Percentiles rank a stretch among this genome's conserved stretches.
Evolutionary conservation across 2,888 invertebrate genomes (phyloP).

Genomic region (Blastobasis adustella): DNA sequence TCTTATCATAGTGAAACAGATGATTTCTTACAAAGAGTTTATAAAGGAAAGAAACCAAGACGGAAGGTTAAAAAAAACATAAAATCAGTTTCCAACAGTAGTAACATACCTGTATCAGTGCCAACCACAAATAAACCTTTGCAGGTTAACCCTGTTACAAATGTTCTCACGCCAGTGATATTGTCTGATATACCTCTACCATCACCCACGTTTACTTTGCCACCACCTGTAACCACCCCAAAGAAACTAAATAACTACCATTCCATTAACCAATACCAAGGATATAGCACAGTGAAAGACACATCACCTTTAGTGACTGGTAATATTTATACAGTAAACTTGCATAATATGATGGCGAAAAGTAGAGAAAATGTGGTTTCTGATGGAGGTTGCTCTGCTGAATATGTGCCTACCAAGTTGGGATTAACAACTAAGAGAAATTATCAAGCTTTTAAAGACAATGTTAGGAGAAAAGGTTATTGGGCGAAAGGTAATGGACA

Average conservation of each 20-base stretch:
- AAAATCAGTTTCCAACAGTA: too few relatives aligned
- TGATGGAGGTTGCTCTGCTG: slow-evolving; percentile 51
- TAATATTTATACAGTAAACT: slow-evolving; percentile 55
- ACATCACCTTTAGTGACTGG: slow-evolving; percentile 54
- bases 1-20: slow-evolving; percentile 60
- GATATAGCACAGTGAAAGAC: slow-evolving; percentile 51
- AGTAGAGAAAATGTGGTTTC: slow-evolving; percentile 30
- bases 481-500: slow-evolving; percentile 65
- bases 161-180: too few relatives aligned
- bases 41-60: slow-evolving; percentile 41
- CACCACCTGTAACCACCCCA: slow-evolving; percentile 5
- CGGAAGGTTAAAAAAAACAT: slow-evolving; percentile 36
- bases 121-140: too few relatives aligned
- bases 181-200: slow-evolving; percentile 5
- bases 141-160: too few relatives aligned
- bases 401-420: slow-evolving; percentile 65
- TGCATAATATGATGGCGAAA: slow-evolving; percentile 51
- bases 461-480: slow-evolving; percentile 57
- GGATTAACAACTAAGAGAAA: slow-evolving; percentile 58
- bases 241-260: slow-evolving; percentile 22
- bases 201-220: slow-evolving; percentile 7
- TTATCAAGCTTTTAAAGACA: slow-evolving; percentile 64
- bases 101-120: too few relatives aligned
- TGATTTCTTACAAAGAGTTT: slow-evolving; percentile 58
- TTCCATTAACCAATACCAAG: slow-evolving; percentile 34